Percentiles rank a stretch among this genome's conserved stretches.
Evolutionary conservation across 2,888 invertebrate species (phyloP).

Genomic region (Rotaria sp.): DNA sequence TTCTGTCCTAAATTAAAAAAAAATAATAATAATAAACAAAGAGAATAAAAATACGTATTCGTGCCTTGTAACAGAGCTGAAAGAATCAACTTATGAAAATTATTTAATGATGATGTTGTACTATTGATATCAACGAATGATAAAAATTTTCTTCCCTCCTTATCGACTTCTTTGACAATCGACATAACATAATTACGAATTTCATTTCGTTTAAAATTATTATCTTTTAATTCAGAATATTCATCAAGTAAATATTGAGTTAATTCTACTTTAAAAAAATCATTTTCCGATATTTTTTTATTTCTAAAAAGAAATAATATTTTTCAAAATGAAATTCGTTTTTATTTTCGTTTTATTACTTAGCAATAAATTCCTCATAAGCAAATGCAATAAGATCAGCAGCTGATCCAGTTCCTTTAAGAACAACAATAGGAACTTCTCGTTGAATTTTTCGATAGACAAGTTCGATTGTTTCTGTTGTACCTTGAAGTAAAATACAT

Average conservation of each 20-base stretch:
- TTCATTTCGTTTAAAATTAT: conserved; percentile 50
- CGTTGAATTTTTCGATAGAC: conserved; percentile 50
- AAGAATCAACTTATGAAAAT: conserved; percentile 52
- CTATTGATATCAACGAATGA: conserved; percentile 51
- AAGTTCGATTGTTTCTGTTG: conserved; percentile 49
- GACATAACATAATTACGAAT: conserved; percentile 54
- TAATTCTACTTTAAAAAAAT: conserved; percentile 53
- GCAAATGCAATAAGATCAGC: conserved; percentile 54
- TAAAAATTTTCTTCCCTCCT: conserved; percentile 49
- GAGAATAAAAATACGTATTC: conserved; percentile 32
- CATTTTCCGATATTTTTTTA: conserved; percentile 50
- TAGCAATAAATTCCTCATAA: conserved; percentile 50
- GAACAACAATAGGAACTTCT: conserved; percentile 52
- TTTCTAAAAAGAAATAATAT: conserved; percentile 42
- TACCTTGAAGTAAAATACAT: conserved; percentile 54
- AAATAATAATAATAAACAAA: background rate
- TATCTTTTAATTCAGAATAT: conserved; percentile 50
- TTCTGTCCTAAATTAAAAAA: conserved; percentile 43
- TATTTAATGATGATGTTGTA: conserved; percentile 48
- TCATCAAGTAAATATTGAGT: conserved; percentile 49
- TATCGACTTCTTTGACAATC: conserved; percentile 49
- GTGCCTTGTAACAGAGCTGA: conserved; percentile 53
- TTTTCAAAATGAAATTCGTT: background rate
- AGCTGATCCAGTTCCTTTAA: conserved; percentile 53
- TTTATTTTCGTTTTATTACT: conserved; percentile 17